Percentiles rank a stretch among this genome's conserved stretches.
These are phyloP conservation scores for Lasioglossum albipes DNA, from an alignment of 1,140 invertebrate genomes.

Conservation along the genomic window DNA sequence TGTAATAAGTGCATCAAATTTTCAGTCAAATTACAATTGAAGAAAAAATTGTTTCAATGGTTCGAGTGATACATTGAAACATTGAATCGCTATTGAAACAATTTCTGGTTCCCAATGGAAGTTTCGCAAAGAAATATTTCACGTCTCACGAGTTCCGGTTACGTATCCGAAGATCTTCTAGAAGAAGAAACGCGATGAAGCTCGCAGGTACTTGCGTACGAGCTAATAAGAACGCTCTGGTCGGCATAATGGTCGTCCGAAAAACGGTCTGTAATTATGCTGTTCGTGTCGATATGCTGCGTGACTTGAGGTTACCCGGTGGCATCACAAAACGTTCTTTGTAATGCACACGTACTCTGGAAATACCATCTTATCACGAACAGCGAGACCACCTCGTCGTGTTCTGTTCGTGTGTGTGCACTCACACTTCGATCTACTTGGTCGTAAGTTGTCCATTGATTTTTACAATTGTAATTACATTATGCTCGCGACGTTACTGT, in stretches of 20 bases:
- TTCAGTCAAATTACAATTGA: too few relatives aligned
- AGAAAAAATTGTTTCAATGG: too few relatives aligned
- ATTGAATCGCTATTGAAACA: too few relatives aligned
- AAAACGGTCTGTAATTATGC: slow-evolving; percentile 55
- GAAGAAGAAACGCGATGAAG: neutral
- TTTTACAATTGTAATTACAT: neutral
- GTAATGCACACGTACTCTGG: slow-evolving; percentile 48
- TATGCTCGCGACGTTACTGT: too few relatives aligned
- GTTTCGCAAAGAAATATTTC: neutral
- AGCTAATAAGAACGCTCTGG: slow-evolving; percentile 2
- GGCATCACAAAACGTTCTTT: slow-evolving; percentile 56
- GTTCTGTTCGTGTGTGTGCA: neutral
- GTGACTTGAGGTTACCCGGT: slow-evolving; percentile 58
- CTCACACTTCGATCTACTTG: neutral
- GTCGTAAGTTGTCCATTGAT: neutral
- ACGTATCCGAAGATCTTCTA: neutral
- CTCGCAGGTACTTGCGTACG: neutral
- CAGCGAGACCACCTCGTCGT: slow-evolving; percentile 37
- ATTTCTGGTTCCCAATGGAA: too few relatives aligned
- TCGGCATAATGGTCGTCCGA: slow-evolving; percentile 22
- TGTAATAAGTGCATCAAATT: too few relatives aligned
- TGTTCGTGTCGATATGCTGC: slow-evolving; percentile 61
- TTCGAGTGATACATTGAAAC: too few relatives aligned
- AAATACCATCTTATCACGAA: slow-evolving; percentile 47
- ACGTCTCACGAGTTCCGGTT: neutral